Percentiles rank a stretch among this genome's conserved stretches.
These are phyloP conservation scores for Aphaenogaster rudis DNA, from an alignment of 1,140 invertebrate species.

Conservation along the genomic window DNA sequence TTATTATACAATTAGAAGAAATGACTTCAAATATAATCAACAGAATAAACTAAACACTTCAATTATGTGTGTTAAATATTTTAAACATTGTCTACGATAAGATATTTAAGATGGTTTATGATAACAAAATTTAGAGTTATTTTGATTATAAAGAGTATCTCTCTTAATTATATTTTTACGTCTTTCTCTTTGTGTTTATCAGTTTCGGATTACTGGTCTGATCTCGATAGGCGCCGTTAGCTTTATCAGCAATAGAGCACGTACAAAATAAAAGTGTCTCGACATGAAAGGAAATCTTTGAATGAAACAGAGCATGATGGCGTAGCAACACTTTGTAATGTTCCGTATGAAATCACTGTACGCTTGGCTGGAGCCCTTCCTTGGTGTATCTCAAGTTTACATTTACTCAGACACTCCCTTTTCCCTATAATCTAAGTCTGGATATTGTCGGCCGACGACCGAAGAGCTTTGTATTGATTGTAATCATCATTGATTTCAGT, in stretches of 20 bases:
- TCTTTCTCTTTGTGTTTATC: neutral
- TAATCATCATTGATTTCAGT: neutral
- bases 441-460: slow-evolving; percentile 3
- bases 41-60: neutral
- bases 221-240: slow-evolving; percentile 2
- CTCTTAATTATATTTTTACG: neutral
- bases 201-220: neutral
- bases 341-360: slow-evolving; percentile 45
- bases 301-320: slow-evolving; percentile 62
- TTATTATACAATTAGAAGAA: neutral
- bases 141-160: neutral
- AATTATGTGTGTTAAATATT: neutral
- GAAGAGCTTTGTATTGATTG: neutral
- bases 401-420: slow-evolving; percentile 52
- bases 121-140: neutral
- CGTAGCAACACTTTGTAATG: slow-evolving; percentile 14
- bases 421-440: slow-evolving; percentile 3
- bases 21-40: neutral
- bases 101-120: neutral
- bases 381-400: slow-evolving; percentile 29
- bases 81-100: neutral
- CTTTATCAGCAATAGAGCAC: slow-evolving; percentile 32
- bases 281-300: slow-evolving; percentile 40
- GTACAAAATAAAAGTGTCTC: slow-evolving; percentile 18
- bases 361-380: slow-evolving; percentile 69